Evolutionary conservation across 2,888 invertebrate genomes (phyloP).

Genomic region (Acleris holmiana): DNA sequence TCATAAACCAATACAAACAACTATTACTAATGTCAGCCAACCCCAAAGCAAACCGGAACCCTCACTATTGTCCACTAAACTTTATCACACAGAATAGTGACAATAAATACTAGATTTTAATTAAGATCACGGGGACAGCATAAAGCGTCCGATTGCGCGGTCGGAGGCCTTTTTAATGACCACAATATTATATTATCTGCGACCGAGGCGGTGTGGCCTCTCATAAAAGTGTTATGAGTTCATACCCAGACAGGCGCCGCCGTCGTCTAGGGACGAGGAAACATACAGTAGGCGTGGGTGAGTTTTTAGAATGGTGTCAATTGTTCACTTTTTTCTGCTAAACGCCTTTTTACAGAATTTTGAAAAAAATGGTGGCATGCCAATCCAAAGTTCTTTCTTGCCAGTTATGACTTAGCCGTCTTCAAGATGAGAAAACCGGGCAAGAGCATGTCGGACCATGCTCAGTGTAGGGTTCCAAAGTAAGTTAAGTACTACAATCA

Average conservation of each 20-base stretch:
- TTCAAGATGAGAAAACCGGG: too few relatives aligned
- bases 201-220: slow-evolving; percentile 49
- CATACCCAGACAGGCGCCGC: slow-evolving; percentile 65
- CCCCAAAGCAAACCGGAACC: slow-evolving; percentile 9
- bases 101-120: slow-evolving; percentile 70
- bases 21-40: neutral
- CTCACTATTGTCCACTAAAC: slow-evolving; percentile 3
- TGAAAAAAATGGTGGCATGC: too few relatives aligned
- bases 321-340: too few relatives aligned
- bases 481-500: too few relatives aligned
- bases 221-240: slow-evolving; percentile 82
- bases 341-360: too few relatives aligned
- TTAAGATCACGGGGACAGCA: slow-evolving; percentile 69
- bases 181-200: slow-evolving; percentile 70
- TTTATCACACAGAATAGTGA: slow-evolving; percentile 41
- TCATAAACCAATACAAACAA: neutral
- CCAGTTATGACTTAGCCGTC: too few relatives aligned
- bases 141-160: slow-evolving; percentile 69
- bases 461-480: too few relatives aligned
- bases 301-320: too few relatives aligned
- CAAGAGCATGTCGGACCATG: too few relatives aligned
- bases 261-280: slow-evolving; percentile 36
- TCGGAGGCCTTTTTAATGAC: slow-evolving; percentile 70
- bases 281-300: slow-evolving; percentile 6
- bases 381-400: too few relatives aligned